These are phyloP conservation scores for Psophia crepitans DNA, from an alignment of 2,113 vertebrate species.

Conservation along the genomic window DNA sequence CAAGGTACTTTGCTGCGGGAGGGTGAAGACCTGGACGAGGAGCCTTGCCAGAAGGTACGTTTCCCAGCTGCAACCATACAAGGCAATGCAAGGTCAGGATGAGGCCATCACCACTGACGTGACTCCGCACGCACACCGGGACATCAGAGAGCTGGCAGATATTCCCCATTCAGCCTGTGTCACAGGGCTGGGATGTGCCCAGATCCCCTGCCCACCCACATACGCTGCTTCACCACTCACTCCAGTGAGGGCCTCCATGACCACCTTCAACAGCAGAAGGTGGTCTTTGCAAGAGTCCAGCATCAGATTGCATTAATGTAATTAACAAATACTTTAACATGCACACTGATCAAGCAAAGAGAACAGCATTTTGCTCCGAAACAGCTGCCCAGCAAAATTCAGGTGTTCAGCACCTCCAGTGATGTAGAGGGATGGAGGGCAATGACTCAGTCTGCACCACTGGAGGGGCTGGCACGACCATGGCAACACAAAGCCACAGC, in stretches of 20 bases:
- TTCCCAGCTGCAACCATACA: not conserved
- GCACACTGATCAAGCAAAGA: not conserved
- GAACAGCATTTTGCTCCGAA: not conserved
- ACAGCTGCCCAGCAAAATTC: not conserved
- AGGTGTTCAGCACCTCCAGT: rapidly evolving
- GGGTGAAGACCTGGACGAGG: not conserved
- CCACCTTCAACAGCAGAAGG: not conserved
- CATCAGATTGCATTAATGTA: not conserved
- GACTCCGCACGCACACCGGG: rapidly evolving
- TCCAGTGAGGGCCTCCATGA: not conserved
- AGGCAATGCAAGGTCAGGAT: not conserved
- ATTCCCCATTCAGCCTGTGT: not conserved
- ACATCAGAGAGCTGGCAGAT: not conserved
- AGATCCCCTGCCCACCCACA: not conserved
- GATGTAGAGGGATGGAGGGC: not conserved
- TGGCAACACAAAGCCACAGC: not conserved
- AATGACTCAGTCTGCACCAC: rapidly evolving
- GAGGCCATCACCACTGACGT: not conserved
- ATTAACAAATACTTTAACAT: not conserved
- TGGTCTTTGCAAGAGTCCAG: not conserved
- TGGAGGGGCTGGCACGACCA: not conserved
- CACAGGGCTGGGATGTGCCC: not conserved
- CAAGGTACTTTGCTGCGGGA: not conserved
- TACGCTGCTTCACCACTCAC: not conserved
- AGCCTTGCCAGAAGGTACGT: not conserved